Percentiles rank a stretch among this genome's conserved stretches.
Conservation (phyloP, 2,888 invertebrate genomes). For the Pelosia muscerda region DNA sequence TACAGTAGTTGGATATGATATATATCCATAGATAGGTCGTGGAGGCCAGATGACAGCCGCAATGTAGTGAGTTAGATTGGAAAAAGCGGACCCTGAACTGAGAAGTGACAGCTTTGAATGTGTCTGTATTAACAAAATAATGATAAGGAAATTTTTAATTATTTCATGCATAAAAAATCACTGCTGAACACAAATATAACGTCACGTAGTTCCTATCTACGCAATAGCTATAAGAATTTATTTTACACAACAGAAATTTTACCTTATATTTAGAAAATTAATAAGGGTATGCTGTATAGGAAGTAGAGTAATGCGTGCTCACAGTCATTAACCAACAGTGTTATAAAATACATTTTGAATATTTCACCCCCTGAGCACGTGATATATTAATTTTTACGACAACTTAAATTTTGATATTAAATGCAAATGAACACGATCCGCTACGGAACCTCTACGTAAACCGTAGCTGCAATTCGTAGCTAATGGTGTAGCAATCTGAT, state of each 20-base stretch:
- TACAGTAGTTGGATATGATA: too few species aligned
- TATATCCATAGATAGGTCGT: too few species aligned
- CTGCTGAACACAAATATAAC: not conserved
- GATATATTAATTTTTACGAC: constrained; percentile 20
- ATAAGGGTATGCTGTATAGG: constrained; percentile 12
- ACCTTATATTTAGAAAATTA: constrained; percentile 6
- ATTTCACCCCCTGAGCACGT: constrained; percentile 19
- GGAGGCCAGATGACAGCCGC: too few species aligned
- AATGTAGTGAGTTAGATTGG: too few species aligned
- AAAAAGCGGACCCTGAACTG: too few species aligned
- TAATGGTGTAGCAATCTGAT: constrained; percentile 11
- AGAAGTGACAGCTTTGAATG: too few species aligned
- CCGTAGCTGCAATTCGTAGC: constrained; percentile 23
- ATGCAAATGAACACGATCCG: constrained; percentile 9
- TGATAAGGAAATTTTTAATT: too few species aligned
- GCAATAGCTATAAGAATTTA: not conserved
- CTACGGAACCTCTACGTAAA: constrained; percentile 15
- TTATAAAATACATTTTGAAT: constrained; percentile 34
- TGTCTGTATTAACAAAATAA: too few species aligned
- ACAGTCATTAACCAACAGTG: constrained; percentile 24
- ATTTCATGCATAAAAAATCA: not conserved
- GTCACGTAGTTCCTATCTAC: not conserved
- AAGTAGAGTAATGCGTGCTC: constrained; percentile 33
- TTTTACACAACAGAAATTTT: not conserved
- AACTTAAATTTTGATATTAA: constrained; percentile 18